These are phyloP conservation scores for Hirtodrosophila alboralis DNA, from an alignment of 2,888 invertebrate species.

Conservation along the genomic window DNA sequence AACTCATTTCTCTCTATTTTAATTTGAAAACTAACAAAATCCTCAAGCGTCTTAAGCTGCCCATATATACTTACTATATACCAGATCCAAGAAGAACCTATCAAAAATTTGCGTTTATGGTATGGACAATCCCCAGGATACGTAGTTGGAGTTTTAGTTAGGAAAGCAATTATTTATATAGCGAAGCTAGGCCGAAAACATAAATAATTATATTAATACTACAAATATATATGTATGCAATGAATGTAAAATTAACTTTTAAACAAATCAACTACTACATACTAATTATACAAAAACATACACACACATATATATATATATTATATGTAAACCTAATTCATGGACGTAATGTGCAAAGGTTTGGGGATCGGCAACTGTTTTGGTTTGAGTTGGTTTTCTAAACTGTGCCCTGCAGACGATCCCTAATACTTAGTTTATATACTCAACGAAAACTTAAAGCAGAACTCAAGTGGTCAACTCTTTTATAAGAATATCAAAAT, in stretches of 20 bases:
- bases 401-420: conserved; percentile 6
- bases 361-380: conserved; percentile 33
- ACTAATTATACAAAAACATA: conserved; percentile 27
- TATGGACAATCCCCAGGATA: conserved; percentile 76
- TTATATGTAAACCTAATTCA: conserved; percentile 30
- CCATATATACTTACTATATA: conserved; percentile 31
- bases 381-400: not conserved
- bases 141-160: conserved; percentile 54
- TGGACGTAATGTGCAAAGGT: conserved; percentile 64
- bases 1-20: not conserved
- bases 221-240: conserved; percentile 29
- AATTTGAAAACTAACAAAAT: not conserved
- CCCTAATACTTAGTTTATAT: conserved; percentile 40
- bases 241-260: conserved; percentile 20
- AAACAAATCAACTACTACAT: conserved; percentile 24
- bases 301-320: too few relatives aligned
- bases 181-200: conserved; percentile 2
- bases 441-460: conserved; percentile 43
- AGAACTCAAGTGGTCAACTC: conserved; percentile 65
- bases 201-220: conserved; percentile 11
- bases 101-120: conserved; percentile 77
- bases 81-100: conserved; percentile 44
- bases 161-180: conserved; percentile 26
- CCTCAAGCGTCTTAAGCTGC: conserved; percentile 10
- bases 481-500: conserved; percentile 27